phyloP scores from a whole-genome alignment of 1,140 invertebrate genomes.

The Drosophila pseudoobscura region DNA sequence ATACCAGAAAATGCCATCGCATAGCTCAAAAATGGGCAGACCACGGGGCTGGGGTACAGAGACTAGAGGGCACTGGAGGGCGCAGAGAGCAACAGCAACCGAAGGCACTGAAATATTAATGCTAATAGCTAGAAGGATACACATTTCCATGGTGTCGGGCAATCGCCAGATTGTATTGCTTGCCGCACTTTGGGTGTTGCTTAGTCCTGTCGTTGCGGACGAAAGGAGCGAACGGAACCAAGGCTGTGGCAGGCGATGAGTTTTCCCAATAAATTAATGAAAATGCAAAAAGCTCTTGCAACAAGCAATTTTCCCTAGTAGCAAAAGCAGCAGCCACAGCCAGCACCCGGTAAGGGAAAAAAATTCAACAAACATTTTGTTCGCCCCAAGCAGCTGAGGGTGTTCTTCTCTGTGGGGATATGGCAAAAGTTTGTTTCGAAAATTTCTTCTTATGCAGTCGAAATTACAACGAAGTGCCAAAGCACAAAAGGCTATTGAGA shows the following conservation, averaged over 20 bases:
- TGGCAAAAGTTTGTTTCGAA: conserved; percentile 27
- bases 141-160: conserved; percentile 61
- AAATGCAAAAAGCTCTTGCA: conserved; percentile 51
- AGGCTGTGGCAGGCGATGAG: conserved; percentile 39
- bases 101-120: conserved; percentile 74
- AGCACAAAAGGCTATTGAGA: conserved; percentile 23
- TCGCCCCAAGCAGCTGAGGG: conserved; percentile 5
- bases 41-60: not conserved
- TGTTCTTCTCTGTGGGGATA: not conserved
- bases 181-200: conserved; percentile 41
- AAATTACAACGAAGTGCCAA: conserved; percentile 27
- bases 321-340: too few relatives aligned
- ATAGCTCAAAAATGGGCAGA: conserved; percentile 61
- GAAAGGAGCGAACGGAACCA: not conserved
- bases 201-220: conserved; percentile 23
- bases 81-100: not conserved
- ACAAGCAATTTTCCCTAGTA: conserved; percentile 35
- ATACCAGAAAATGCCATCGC: conserved; percentile 39
- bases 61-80: not conserved
- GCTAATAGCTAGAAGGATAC: conserved; percentile 66
- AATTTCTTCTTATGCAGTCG: conserved; percentile 30
- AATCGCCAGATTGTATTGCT: conserved; percentile 68
- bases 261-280: conserved; percentile 71
- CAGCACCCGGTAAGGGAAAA: not conserved
- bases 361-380: conserved; percentile 2